Evolutionary conservation across 2,888 invertebrate species (phyloP), one percentile per base, ranked within the genome.

Genomic region (Nemotelus nigrinus): DNA sequence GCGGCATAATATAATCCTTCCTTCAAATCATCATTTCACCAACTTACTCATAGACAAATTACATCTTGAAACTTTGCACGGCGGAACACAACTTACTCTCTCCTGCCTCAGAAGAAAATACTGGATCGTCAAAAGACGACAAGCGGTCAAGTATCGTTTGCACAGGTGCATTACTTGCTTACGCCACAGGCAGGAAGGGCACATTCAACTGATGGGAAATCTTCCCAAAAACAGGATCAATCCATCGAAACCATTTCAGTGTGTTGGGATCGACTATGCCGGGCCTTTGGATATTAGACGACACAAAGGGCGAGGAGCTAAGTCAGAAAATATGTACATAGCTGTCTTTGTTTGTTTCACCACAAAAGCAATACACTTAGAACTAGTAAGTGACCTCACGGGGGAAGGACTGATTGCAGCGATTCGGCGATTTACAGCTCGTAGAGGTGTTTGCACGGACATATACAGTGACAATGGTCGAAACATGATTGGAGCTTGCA

Each of bases 281-380:
- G 53, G 39, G 0, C 75, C 60, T 2, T 39, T 47, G 1, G 43
- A 43, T 25, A 8, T 55, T 48, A 57, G 45, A n/a, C 6, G 39
- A 47, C 2, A 8, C 25, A 63, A 63, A 3, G 48, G 60, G 3
- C 1, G 75, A 45, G 45, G 25, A 58, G 4, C n/a, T 44, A 58
- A 6, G 44, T 2, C 53, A 8, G 6, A 58, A 3, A 63, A 63
- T 5, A 6, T 3, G 8, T 60, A 55, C 25, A 43, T 63, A 3
- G 60, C 48, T 3, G 10, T 72, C 3, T 57, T 72, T 25, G 71
- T 81, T 79, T 67, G 43, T 80, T 5, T 79, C 75, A 25, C 77
- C 2, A 79, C 78, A 0, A 80, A 80, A 53, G 80, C 80, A 2
- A 74, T 80, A 4, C 80, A 80, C 50, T 48, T 81, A 6, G 80